Base-by-base conservation (phyloP, 2,888 invertebrate species). In the Campoplex nolae region DNA sequence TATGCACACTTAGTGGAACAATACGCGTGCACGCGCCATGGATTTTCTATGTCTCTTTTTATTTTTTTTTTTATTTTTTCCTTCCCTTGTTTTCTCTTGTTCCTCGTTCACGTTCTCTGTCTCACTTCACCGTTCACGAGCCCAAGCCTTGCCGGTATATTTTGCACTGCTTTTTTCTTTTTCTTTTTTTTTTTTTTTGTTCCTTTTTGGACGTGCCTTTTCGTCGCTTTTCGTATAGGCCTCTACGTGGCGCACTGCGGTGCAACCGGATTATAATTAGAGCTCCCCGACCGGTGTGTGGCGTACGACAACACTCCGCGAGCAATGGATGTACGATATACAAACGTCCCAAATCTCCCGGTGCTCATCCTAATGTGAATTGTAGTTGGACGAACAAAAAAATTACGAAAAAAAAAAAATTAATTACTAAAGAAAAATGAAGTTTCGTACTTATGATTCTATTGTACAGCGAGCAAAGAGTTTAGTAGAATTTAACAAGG, bases 221-320 rank as follows among this genome's bases (percentile, higher is more conserved):
- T 86, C 82, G 84, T 73, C 84, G 84, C 76, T 87, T 82, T 82
- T 88, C 65, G 81, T 82, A 77, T 77, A 74, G 77, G 78, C 82
- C 76, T 67, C 48, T 88, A 84, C 88, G 88, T 88, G 83, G 88
- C 88, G 85, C 88, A 88, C 71, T 86, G 85, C 88, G 83, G 86
- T 83, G 82, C 86, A 75, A 84, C 65, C 75, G 85, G 88, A 89
- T 89, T 89, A 89, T 89, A 89, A 88, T 89, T 89, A 89, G 89
- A 89, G 84, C 68, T 74, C 78, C 75, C 68, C 75, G 68, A 68
- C 56, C 79, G 51, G 83, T 80, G 85, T 48, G 58, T 74, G 78
- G 73, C 78, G 86, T 67, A 77, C 83, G 78, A 80, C 79, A 65
- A 56, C 71, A 58, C 68, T 58, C 28, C 42, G 71, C 28, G 71